Conservation (phyloP, 2,797 vertebrate species). For the Anguilla anguilla region DNA sequence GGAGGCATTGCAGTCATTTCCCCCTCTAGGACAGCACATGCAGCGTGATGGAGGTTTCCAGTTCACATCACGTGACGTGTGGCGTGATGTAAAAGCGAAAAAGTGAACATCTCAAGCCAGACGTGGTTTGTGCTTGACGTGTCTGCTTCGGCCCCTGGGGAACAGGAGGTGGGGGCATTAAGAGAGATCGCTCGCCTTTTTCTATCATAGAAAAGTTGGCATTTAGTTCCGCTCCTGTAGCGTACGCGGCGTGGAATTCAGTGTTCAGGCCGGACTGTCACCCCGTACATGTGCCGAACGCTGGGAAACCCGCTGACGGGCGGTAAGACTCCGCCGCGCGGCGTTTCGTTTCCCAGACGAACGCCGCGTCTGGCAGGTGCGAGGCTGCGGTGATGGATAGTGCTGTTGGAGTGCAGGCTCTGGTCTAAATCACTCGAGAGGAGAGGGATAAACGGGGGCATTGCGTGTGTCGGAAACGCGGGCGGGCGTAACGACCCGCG, state of each 20-base stretch:
- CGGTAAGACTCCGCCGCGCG: neutral
- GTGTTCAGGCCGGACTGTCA: slow-evolving; percentile 52
- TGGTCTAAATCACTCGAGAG: neutral
- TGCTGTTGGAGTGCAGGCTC: neutral
- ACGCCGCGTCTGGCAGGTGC: neutral
- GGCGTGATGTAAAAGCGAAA: neutral
- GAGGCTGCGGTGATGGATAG: neutral
- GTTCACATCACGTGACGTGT: neutral
- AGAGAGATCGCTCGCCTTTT: neutral
- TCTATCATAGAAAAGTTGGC: neutral
- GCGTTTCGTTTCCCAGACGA: neutral
- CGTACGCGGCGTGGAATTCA: slow-evolving; percentile 48
- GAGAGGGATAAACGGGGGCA: neutral
- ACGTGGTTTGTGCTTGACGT: slow-evolving; percentile 3
- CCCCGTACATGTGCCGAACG: slow-evolving; percentile 50
- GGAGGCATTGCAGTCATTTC: slow-evolving; percentile 4
- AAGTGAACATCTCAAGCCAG: slow-evolving; percentile 18
- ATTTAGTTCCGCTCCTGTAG: slow-evolving; percentile 31
- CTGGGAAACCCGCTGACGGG: slow-evolving; percentile 40
- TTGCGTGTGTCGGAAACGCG: neutral
- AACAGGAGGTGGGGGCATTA: neutral
- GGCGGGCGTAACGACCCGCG: neutral
- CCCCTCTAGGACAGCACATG: neutral
- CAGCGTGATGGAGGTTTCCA: slow-evolving; percentile 9
- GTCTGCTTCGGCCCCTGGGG: slow-evolving; percentile 14